Evolutionary conservation across 2,113 vertebrate species (phyloP).

Genomic region (Salvelinus fontinalis): DNA sequence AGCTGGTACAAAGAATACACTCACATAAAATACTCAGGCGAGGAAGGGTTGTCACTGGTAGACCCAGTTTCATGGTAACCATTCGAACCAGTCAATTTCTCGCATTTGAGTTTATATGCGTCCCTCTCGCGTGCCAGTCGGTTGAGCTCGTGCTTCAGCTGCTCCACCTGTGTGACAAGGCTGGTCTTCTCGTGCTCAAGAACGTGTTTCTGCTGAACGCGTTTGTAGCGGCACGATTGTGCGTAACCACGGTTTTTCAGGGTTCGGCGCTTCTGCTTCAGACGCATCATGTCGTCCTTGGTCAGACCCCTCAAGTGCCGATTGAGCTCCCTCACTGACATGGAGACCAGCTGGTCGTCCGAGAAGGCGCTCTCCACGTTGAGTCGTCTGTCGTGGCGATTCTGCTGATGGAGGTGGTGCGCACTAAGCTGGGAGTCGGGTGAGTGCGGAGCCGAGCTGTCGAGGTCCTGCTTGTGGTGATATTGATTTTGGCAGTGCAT

Average conservation of each 20-base stretch:
- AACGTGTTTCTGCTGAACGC: constrained; percentile 94
- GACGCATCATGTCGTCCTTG: constrained; percentile 95
- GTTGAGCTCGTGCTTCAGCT: constrained; percentile 93
- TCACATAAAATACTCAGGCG: constrained; percentile 96
- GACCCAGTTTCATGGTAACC: constrained; percentile 91
- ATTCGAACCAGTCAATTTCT: constrained; percentile 89
- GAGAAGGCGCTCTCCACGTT: constrained; percentile 84
- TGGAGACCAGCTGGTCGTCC: constrained; percentile 96
- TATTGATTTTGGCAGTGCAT: constrained; percentile 74
- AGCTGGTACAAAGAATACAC: constrained; percentile 40
- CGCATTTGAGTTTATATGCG: constrained; percentile 95
- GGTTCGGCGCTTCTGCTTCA: constrained; percentile 97
- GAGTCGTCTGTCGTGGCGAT: constrained; percentile 67
- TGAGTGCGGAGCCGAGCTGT: constrained; percentile 76
- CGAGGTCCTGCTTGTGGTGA: constrained; percentile 77
- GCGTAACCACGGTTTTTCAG: constrained; percentile 97
- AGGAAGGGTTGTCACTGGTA: constrained; percentile 91
- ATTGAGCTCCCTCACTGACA: constrained; percentile 96
- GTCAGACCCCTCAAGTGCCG: constrained; percentile 90
- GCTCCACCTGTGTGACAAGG: constrained; percentile 91
- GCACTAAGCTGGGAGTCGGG: constrained; percentile 69
- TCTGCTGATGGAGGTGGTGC: constrained; percentile 77
- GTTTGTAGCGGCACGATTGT: constrained; percentile 96
- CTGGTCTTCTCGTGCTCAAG: constrained; percentile 95
- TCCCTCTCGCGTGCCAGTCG: constrained; percentile 92